Conservation (phyloP, 2,113 vertebrate genomes). For the Poicephalus meyeri region DNA sequence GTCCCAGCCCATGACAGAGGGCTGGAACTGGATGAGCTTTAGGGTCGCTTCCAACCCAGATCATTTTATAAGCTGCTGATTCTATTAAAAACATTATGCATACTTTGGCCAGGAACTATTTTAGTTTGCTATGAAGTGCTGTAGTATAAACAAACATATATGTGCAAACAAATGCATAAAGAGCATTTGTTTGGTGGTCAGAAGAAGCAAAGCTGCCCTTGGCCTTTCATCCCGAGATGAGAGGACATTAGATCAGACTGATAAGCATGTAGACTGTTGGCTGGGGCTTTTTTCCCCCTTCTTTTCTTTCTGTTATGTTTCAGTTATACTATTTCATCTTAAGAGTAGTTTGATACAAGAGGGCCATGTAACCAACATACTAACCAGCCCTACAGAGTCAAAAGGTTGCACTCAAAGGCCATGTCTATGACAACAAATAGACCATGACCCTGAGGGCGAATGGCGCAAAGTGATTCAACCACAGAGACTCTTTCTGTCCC, state of each 20-base stretch:
- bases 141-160: slow-evolving; percentile 31
- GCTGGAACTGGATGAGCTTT: not conserved
- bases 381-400: not conserved
- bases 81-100: not conserved
- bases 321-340: not conserved
- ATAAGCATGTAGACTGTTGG: not conserved
- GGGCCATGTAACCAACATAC: not conserved
- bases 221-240: slow-evolving; percentile 49
- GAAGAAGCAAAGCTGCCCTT: slow-evolving; percentile 26
- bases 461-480: not conserved
- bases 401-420: not conserved
- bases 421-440: not conserved
- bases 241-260: slow-evolving; percentile 24
- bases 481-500: not conserved
- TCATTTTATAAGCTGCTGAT: not conserved
- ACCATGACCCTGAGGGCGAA: not conserved
- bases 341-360: not conserved
- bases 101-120: not conserved
- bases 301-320: not conserved
- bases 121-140: slow-evolving; percentile 25
- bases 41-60: not conserved
- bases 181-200: slow-evolving; percentile 27
- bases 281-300: not conserved
- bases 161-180: slow-evolving; percentile 1
- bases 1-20: not conserved